phyloP scores from a whole-genome alignment of 2,888 invertebrate species.

The Incurvaria masculella region DNA sequence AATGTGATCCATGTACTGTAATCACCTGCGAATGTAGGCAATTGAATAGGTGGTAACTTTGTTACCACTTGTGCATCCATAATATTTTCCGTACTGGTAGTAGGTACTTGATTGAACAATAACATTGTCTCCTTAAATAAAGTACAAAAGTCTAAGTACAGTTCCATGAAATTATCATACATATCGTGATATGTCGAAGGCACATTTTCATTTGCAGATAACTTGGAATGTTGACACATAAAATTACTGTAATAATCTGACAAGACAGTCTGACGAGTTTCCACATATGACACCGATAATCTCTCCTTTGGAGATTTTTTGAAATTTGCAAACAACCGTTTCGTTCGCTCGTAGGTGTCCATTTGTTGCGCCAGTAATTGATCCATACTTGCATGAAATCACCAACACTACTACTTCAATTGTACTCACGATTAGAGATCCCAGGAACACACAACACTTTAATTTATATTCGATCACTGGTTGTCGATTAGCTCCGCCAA shows the following conservation, averaged over 20 bases:
- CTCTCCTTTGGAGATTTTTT: constrained; percentile 16
- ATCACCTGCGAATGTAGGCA: constrained; percentile 12
- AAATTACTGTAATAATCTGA: not conserved
- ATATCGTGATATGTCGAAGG: not conserved
- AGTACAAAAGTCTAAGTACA: not conserved
- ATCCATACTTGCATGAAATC: not conserved
- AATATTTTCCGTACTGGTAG: constrained; percentile 14
- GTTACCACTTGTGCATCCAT: constrained; percentile 8
- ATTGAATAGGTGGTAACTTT: constrained; percentile 13
- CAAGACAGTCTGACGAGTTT: constrained; percentile 7
- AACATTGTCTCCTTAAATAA: not conserved
- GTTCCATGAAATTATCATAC: not conserved
- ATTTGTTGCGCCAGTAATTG: not conserved
- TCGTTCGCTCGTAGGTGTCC: not conserved
- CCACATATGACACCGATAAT: constrained; percentile 16
- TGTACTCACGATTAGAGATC: too few species aligned
- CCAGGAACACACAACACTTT: too few species aligned
- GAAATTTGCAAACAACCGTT: constrained; percentile 7
- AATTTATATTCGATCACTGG: too few species aligned
- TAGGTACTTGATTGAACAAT: constrained; percentile 4
- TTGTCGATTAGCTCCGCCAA: too few species aligned
- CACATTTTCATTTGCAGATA: not conserved
- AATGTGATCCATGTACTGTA: constrained; percentile 14
- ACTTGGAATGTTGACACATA: not conserved
- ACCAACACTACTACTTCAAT: too few species aligned